A percentile compares a stretch with the other conserved stretches of the same genome.
Conservation (phyloP, 2,888 invertebrate genomes). For the Malthinus seriepunctatus region DNA sequence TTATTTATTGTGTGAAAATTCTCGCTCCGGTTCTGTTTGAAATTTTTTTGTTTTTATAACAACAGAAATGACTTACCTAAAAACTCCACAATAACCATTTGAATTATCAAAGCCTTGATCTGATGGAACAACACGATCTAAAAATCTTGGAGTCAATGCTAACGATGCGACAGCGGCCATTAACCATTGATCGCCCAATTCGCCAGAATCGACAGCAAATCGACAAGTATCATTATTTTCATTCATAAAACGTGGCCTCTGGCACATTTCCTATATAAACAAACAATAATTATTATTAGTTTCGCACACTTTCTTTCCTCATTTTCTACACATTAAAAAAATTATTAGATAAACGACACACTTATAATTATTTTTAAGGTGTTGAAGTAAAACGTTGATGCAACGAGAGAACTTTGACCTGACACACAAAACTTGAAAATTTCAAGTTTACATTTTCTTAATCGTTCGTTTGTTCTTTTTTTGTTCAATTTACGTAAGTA, state of each 20-base stretch:
- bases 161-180: slow-evolving; percentile 68
- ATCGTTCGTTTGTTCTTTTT: too few species aligned
- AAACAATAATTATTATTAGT: slow-evolving; percentile 30
- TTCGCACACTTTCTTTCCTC: slow-evolving; percentile 12
- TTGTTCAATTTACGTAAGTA: too few species aligned
- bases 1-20: too few species aligned
- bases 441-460: too few species aligned
- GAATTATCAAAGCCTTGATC: slow-evolving; percentile 66
- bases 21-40: too few species aligned
- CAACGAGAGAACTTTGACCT: too few species aligned
- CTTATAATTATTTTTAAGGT: too few species aligned
- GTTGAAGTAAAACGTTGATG: too few species aligned
- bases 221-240: slow-evolving; percentile 49
- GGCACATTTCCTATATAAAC: slow-evolving; percentile 71
- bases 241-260: slow-evolving; percentile 63
- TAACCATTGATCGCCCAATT: slow-evolving; percentile 64
- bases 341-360: too few species aligned
- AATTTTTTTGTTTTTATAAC: neutral
- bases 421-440: too few species aligned
- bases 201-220: slow-evolving; percentile 61
- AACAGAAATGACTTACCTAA: slow-evolving; percentile 57
- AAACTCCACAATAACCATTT: slow-evolving; percentile 65
- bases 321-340: neutral
- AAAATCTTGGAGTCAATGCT: slow-evolving; percentile 67
- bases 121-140: slow-evolving; percentile 69